Conservation (phyloP, 2,113 vertebrate species). For the Todiramphus chloris region DNA sequence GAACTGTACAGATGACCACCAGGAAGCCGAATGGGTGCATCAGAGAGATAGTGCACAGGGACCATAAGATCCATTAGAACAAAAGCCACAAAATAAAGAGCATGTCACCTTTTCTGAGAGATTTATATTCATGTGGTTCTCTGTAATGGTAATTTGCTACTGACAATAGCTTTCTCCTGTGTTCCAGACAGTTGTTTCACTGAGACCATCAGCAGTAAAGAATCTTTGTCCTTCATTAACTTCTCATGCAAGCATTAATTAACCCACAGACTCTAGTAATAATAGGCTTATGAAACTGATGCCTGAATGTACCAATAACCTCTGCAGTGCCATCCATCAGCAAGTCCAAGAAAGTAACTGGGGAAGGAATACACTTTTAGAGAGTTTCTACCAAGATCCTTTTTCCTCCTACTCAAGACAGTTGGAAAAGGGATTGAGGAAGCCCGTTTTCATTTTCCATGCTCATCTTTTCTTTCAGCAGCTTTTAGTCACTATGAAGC, state of each 20-base stretch:
- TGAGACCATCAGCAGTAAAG: slow-evolving; percentile 43
- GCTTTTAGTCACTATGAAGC: not conserved
- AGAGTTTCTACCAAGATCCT: not conserved
- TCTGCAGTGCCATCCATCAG: slow-evolving; percentile 4
- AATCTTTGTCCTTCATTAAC: slow-evolving; percentile 46
- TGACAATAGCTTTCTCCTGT: slow-evolving; percentile 30
- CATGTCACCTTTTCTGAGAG: not conserved
- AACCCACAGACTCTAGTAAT: slow-evolving; percentile 7
- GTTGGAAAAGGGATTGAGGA: not conserved
- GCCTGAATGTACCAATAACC: not conserved
- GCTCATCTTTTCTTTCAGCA: not conserved
- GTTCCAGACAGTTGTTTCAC: slow-evolving; percentile 39
- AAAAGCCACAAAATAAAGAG: not conserved
- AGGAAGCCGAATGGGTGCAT: not conserved
- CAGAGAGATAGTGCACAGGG: not conserved
- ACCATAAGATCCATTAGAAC: not conserved
- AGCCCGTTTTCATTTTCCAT: not conserved
- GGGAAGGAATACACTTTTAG: not conserved
- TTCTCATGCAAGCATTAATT: slow-evolving; percentile 45
- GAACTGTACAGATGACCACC: not conserved
- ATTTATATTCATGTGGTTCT: not conserved
- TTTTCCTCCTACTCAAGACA: not conserved
- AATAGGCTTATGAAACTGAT: not conserved
- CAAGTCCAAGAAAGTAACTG: not conserved
- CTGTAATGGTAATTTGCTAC: slow-evolving; percentile 20